Conservation (phyloP, 2,797 vertebrate species). For the Poeciliopsis gracilis region DNA sequence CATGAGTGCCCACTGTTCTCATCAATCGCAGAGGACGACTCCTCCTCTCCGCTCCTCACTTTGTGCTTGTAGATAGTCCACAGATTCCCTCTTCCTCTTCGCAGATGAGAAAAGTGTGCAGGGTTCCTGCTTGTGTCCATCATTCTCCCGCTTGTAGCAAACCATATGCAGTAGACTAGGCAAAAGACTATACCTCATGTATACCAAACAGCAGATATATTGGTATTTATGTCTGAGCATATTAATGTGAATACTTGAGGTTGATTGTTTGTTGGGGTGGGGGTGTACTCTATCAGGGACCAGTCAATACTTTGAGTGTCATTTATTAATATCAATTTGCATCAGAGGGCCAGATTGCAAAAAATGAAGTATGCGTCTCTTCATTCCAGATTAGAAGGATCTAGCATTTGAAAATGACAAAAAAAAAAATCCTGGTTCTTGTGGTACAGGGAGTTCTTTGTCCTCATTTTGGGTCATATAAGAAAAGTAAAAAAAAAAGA, state of each 20-base stretch:
- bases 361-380: not conserved
- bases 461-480: not conserved
- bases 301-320: constrained; percentile 36
- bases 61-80: constrained; percentile 46
- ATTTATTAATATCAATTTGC: constrained; percentile 10
- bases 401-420: constrained; percentile 26
- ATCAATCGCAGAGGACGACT: constrained; percentile 44
- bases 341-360: not conserved
- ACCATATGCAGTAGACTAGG: constrained; percentile 68
- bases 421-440: not conserved
- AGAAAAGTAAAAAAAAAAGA: not conserved
- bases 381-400: constrained; percentile 6
- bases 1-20: constrained; percentile 22
- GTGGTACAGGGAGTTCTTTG: not conserved
- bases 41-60: constrained; percentile 32
- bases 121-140: constrained; percentile 26
- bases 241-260: constrained; percentile 39
- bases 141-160: constrained; percentile 56
- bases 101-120: constrained; percentile 39
- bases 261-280: not conserved
- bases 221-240: constrained; percentile 32
- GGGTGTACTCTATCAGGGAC: constrained; percentile 57
- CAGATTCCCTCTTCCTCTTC: constrained; percentile 37
- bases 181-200: constrained; percentile 68
- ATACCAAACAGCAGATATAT: constrained; percentile 52